A percentile compares a stretch with the other conserved stretches of the same genome.
Conservation (phyloP, 92 coral and sea anemone genomes). For the Zoanthus sociatus region DNA sequence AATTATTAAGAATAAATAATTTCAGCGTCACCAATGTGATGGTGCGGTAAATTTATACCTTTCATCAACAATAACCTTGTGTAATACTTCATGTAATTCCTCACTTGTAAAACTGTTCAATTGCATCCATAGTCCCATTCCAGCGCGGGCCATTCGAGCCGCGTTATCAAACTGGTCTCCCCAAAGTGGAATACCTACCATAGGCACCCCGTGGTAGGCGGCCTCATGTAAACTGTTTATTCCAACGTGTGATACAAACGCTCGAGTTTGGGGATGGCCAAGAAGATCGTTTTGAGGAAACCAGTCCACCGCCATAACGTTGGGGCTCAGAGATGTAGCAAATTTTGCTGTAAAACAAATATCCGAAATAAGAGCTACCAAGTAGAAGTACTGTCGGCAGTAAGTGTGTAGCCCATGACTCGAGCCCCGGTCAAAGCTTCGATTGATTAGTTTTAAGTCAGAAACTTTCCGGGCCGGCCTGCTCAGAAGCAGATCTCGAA, state of each 20-base stretch:
- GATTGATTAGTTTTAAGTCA: no score
- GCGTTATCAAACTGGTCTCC: conserved; percentile 74
- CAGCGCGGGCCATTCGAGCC: conserved; percentile 41
- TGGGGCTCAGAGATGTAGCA: conserved; percentile 33
- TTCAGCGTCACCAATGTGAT: background rate
- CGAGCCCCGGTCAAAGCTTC: no score
- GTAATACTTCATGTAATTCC: conserved; percentile 11
- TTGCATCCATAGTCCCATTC: conserved; percentile 53
- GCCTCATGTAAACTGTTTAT: conserved; percentile 66
- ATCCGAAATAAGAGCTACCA: no score
- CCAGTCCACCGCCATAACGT: conserved; percentile 67
- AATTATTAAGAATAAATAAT: no score
- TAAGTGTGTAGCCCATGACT: no score
- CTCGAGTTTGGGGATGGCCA: conserved; percentile 71
- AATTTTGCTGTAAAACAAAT: conserved; percentile 21
- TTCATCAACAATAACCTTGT: background rate
- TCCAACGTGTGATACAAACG: conserved; percentile 72
- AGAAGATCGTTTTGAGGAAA: conserved; percentile 79
- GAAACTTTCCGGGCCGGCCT: no score
- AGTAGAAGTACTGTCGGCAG: no score
- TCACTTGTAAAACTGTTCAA: conserved; percentile 45
- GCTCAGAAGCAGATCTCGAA: no score
- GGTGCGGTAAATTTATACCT: background rate
- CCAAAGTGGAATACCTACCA: conserved; percentile 63
- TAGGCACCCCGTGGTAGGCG: conserved; percentile 74